Base-by-base conservation (phyloP, 2,113 vertebrate species). In the Caranx melampygus region DNA sequence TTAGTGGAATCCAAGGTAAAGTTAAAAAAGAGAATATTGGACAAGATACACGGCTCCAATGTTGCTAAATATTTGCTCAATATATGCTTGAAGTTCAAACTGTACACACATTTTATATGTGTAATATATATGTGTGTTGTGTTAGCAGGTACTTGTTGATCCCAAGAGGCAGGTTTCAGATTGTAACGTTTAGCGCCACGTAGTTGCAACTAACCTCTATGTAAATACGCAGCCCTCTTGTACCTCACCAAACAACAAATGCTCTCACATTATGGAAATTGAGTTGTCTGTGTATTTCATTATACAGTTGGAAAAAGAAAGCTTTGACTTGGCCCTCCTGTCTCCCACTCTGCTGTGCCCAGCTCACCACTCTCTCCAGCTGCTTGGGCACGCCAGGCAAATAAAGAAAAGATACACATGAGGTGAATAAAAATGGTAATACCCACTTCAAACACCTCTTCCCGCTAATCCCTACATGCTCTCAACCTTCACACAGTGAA, bases 401-500 rank as follows among this genome's bases (percentile, higher is more conserved):
- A 81, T 73, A 80, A 87, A 87, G 78, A 79, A 86, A 71, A 83
- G 89, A 83, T 82, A 70, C 79, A 72, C 85, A 78, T 13, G 58
- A 88, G 88, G 77, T 80, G 87, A 88, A 78, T 84, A 77, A 87
- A 83, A 83, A 85, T 73, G 75, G 67, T 85, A 88, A 90, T 79
- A 76, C 83, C 79, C 85, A 90, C 89, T 90, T 89, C 87, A 92
- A 89, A 90, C 85, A 74, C 54, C 85, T 82, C 87, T 87, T 86
- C 81, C 67, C 62, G 49, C 88, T 92, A 90, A 90, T 89, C 83
- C 83, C 82, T 65, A 67, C 79, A 66, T 74, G 81, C 82, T 84
- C 82, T 82, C 88, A 89, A 75, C 86, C 88, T 87, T 86, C 83
- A 81, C 81, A 80, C 64, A 78, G 78, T 26, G 62, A 67, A 77